A percentile compares a stretch with the other conserved stretches of the same genome.
phyloP scores from a whole-genome alignment of 2,888 invertebrate genomes.

The Ochlodes sylvanus region DNA sequence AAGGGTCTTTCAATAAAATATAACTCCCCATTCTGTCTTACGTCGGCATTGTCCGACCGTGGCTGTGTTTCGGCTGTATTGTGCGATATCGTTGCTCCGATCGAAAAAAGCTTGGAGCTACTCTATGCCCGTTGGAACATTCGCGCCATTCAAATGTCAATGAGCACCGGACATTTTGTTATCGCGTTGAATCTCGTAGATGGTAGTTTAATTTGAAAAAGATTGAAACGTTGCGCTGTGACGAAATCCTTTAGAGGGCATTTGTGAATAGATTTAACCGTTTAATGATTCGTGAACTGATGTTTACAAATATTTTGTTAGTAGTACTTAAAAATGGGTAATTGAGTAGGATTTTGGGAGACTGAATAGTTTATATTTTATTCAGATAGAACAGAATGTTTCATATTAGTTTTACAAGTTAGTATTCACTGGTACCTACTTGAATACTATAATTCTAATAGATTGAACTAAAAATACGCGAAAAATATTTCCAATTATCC shows the following conservation, averaged over 20 bases:
- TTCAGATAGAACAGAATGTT: too few relatives aligned
- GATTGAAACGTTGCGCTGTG: slow-evolving; percentile 64
- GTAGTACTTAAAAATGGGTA: slow-evolving; percentile 8
- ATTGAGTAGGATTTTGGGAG: background rate
- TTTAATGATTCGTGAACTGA: slow-evolving; percentile 67
- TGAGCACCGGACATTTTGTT: slow-evolving; percentile 72
- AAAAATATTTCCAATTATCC: too few relatives aligned
- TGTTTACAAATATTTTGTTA: slow-evolving; percentile 51
- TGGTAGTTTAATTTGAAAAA: slow-evolving; percentile 58
- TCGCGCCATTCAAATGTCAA: slow-evolving; percentile 63
- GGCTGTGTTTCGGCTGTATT: slow-evolving; percentile 67
- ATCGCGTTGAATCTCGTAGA: slow-evolving; percentile 60
- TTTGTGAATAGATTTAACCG: slow-evolving; percentile 50
- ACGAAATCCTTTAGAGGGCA: slow-evolving; percentile 41
- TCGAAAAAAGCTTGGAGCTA: slow-evolving; percentile 53
- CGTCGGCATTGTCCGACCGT: slow-evolving; percentile 63
- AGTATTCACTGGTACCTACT: too few relatives aligned
- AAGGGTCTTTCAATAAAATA: slow-evolving; percentile 84
- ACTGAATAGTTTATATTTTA: too few relatives aligned
- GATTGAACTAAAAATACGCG: too few relatives aligned
- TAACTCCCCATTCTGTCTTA: slow-evolving; percentile 80
- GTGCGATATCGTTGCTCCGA: slow-evolving; percentile 60
- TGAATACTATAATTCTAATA: too few relatives aligned
- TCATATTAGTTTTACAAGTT: too few relatives aligned
- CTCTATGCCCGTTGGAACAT: slow-evolving; percentile 49